A percentile compares a stretch with the other conserved stretches of the same genome.
phyloP scores from a whole-genome alignment of 1,140 invertebrate species.

The Chironomus tepperi region DNA sequence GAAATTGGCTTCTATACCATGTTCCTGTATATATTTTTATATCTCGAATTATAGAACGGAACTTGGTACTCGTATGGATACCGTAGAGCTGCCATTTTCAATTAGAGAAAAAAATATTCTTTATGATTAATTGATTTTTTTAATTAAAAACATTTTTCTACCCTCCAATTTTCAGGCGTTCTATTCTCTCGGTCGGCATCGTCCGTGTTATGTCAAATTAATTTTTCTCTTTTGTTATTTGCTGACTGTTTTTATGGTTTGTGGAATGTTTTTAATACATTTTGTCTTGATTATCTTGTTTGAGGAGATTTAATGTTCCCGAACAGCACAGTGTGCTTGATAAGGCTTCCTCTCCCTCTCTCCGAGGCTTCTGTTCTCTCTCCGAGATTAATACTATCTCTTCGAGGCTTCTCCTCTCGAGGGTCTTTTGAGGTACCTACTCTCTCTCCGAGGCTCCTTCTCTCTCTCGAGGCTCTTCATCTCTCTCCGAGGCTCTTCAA shows the following conservation, averaged over 20 bases:
- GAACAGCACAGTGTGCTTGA: no score
- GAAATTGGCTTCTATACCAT: background rate
- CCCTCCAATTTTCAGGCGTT: background rate
- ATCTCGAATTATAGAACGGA: background rate
- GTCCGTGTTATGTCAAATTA: background rate
- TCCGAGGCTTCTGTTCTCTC: no score
- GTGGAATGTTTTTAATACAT: no score
- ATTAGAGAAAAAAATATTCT: background rate
- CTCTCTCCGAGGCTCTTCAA: no score
- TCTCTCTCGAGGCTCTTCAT: no score
- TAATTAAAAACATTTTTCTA: background rate
- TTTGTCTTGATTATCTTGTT: no score
- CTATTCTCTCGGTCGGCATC: background rate
- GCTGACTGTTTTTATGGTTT: background rate
- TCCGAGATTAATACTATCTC: no score
- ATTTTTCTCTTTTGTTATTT: background rate
- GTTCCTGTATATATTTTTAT: background rate
- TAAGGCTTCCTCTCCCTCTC: no score
- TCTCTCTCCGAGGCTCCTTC: no score
- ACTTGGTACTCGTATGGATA: background rate
- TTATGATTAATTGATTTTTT: slow-evolving; percentile 14
- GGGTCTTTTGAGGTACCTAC: no score
- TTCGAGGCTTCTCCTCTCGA: no score
- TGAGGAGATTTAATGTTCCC: no score
- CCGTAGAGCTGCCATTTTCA: slow-evolving; percentile 5